Percentiles rank a stretch among this genome's conserved stretches.
These are phyloP conservation scores for Alethe diademata DNA, from an alignment of 2,113 vertebrate genomes.

Conservation along the genomic window DNA sequence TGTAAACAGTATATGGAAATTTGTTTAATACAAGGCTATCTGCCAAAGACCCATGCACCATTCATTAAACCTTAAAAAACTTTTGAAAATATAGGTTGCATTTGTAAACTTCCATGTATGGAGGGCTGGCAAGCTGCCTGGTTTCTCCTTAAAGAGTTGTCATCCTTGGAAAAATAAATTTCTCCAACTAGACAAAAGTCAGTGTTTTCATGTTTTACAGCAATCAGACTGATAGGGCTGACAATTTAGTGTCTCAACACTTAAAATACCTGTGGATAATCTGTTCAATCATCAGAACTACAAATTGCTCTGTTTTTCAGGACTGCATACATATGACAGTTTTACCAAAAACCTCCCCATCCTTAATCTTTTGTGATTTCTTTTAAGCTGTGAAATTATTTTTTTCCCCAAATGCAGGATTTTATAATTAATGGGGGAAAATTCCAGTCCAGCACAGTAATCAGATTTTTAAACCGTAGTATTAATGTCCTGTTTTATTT, in stretches of 20 bases:
- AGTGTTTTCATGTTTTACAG: conserved; percentile 89
- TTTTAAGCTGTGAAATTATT: conserved; percentile 24
- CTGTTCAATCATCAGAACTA: conserved; percentile 83
- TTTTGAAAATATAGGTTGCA: conserved; percentile 79
- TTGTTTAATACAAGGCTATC: conserved; percentile 72
- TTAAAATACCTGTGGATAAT: conserved; percentile 83
- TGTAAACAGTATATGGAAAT: conserved; percentile 57
- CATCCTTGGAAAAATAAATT: conserved; percentile 90
- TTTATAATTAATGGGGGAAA: conserved; percentile 51
- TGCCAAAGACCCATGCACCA: conserved; percentile 65
- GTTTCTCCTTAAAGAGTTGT: conserved; percentile 87
- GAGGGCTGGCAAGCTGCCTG: conserved; percentile 81
- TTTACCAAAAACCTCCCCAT: conserved; percentile 19
- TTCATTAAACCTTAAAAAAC: conserved; percentile 73
- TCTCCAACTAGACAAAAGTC: conserved; percentile 86
- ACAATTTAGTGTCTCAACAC: conserved; percentile 87
- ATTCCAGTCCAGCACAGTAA: conserved; percentile 7
- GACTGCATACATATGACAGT: conserved; percentile 62
- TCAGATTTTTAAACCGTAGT: conserved; percentile 72
- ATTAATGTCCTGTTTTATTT: conserved; percentile 76
- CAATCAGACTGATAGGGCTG: conserved; percentile 84
- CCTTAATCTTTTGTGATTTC: conserved; percentile 53
- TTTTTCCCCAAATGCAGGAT: neutral
- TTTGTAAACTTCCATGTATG: conserved; percentile 77
- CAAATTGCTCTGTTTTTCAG: conserved; percentile 72